phyloP scores from a whole-genome alignment of 2,888 invertebrate species.

The Ectemnius continuus region DNA sequence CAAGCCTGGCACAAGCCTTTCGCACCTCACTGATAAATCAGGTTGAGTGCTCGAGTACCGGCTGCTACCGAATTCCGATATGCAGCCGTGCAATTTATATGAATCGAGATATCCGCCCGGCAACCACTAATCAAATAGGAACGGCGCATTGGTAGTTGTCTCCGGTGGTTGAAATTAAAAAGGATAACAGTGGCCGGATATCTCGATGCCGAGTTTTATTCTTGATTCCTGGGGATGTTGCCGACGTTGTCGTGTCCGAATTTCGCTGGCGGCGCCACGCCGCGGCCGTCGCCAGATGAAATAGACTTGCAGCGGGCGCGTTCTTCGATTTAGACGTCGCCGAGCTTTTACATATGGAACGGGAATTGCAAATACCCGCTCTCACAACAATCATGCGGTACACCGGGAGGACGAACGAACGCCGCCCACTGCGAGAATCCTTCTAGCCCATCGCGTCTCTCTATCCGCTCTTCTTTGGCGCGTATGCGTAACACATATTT shows the following conservation, averaged over 20 bases:
- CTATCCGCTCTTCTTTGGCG: conserved; percentile 11
- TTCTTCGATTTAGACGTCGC: conserved; percentile 56
- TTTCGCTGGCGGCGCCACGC: conserved; percentile 23
- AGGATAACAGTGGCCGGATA: not conserved
- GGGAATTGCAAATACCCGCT: conserved; percentile 58
- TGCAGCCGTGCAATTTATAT: too few species aligned
- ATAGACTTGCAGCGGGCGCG: conserved; percentile 46
- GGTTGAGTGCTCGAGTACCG: too few species aligned
- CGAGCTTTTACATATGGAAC: conserved; percentile 60
- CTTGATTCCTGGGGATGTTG: conserved; percentile 13
- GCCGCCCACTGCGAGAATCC: conserved; percentile 2
- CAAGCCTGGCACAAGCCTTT: not conserved
- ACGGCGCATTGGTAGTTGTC: not conserved
- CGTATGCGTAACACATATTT: conserved; percentile 1
- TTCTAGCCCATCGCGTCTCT: not conserved
- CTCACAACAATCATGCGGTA: conserved; percentile 48
- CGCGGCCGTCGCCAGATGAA: conserved; percentile 29
- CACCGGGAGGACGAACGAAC: conserved; percentile 9
- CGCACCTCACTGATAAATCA: not conserved
- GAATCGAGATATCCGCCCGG: not conserved
- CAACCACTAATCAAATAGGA: not conserved
- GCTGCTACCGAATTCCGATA: too few species aligned
- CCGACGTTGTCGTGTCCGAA: conserved; percentile 24
- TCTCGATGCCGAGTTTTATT: conserved; percentile 46
- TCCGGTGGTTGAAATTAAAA: not conserved